Evolutionary conservation across 1,140 invertebrate genomes (phyloP).

Genomic region (Tetranychus cinnabarinus): DNA sequence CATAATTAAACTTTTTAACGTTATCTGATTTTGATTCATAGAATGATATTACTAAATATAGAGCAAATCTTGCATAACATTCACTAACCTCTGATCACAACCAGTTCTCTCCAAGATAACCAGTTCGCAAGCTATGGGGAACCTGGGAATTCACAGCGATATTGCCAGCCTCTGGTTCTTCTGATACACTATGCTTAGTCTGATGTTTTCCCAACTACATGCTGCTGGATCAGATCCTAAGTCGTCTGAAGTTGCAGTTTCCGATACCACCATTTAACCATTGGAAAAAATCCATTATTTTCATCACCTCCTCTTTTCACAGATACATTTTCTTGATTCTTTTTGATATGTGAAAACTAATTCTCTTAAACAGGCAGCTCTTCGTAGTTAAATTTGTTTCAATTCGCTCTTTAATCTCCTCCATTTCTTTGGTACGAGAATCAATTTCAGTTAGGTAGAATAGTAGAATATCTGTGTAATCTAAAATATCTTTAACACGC

Average conservation of each 20-base stretch:
- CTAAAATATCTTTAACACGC: slow-evolving; percentile 38
- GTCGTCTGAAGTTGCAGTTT: neutral
- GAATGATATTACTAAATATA: slow-evolving; percentile 40
- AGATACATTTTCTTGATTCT: neutral
- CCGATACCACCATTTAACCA: neutral
- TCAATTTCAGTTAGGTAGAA: slow-evolving; percentile 19
- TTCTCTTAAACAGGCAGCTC: slow-evolving; percentile 45
- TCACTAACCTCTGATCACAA: slow-evolving; percentile 28
- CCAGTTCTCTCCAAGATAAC: slow-evolving; percentile 20
- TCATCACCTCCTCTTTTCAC: neutral
- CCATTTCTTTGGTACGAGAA: slow-evolving; percentile 7
- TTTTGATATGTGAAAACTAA: neutral
- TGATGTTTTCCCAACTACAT: no score
- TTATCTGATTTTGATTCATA: slow-evolving; percentile 33
- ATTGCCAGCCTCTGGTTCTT: neutral
- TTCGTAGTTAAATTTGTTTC: slow-evolving; percentile 45
- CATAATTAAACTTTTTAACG: slow-evolving; percentile 61
- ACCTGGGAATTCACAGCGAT: slow-evolving; percentile 13
- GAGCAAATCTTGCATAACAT: slow-evolving; percentile 55
- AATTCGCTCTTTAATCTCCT: slow-evolving; percentile 38
- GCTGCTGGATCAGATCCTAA: neutral
- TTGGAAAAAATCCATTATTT: neutral
- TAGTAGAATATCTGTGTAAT: slow-evolving; percentile 45
- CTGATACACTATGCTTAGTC: neutral
- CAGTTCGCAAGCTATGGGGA: slow-evolving; percentile 20